These are phyloP conservation scores for Macropus fuliginosus DNA, from an alignment of 2,797 vertebrate genomes.

Conservation along the genomic window DNA sequence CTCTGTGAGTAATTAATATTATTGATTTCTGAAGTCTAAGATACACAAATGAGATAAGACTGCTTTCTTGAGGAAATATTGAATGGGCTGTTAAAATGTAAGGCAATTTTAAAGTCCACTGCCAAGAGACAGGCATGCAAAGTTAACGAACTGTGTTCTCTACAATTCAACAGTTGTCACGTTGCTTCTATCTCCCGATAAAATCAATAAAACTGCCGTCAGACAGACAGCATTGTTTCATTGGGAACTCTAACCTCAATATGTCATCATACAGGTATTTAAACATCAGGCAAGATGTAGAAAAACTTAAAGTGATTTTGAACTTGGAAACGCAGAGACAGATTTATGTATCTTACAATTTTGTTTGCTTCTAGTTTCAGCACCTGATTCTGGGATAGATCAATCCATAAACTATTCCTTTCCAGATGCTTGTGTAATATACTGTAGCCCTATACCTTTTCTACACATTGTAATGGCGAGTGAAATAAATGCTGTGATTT, in stretches of 20 bases:
- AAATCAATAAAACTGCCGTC: slow-evolving; percentile 85
- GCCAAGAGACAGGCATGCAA: slow-evolving; percentile 60
- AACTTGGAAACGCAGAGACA: slow-evolving; percentile 49
- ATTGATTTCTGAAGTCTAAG: slow-evolving; percentile 72
- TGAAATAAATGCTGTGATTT: slow-evolving; percentile 18
- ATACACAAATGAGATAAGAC: slow-evolving; percentile 48
- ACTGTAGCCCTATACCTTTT: slow-evolving; percentile 1
- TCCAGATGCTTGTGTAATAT: neutral
- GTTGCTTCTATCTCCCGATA: slow-evolving; percentile 77
- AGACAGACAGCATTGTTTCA: slow-evolving; percentile 81
- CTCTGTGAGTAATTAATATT: slow-evolving; percentile 65
- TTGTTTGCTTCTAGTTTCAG: slow-evolving; percentile 46
- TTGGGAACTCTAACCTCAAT: slow-evolving; percentile 79
- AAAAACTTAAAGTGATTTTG: slow-evolving; percentile 58
- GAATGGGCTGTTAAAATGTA: slow-evolving; percentile 76
- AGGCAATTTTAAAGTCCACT: slow-evolving; percentile 81
- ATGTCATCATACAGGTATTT: slow-evolving; percentile 73
- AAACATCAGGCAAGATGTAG: slow-evolving; percentile 39
- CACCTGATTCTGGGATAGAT: slow-evolving; percentile 9
- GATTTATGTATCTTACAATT: slow-evolving; percentile 60
- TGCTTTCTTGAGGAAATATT: slow-evolving; percentile 61
- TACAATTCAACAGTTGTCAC: slow-evolving; percentile 84
- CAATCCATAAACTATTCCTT: slow-evolving; percentile 15
- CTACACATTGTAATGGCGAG: neutral
- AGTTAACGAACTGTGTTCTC: slow-evolving; percentile 86